Evolutionary conservation across 2,113 vertebrate genomes (phyloP).

Genomic region (Sphyrna mokarran): DNA sequence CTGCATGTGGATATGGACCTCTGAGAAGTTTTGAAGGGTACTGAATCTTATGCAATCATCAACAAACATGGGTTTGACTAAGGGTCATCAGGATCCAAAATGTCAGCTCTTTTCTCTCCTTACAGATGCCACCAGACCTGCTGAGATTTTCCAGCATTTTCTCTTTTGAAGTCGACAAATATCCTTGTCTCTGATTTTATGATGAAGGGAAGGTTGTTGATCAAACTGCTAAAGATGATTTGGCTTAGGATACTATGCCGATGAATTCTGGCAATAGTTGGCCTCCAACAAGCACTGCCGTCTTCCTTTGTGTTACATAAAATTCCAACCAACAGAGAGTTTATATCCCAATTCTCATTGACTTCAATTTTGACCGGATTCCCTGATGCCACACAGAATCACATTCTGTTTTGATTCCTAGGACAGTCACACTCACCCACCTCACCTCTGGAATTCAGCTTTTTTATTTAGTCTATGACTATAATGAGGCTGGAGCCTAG

Average conservation of each 20-base stretch:
- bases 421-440: background rate
- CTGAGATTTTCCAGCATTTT: too few relatives aligned
- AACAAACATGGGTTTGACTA: too few relatives aligned
- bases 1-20: too few relatives aligned
- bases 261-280: background rate
- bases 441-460: background rate
- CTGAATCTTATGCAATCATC: too few relatives aligned
- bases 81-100: too few relatives aligned
- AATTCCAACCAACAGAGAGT: background rate
- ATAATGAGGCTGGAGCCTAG: background rate
- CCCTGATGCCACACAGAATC: background rate
- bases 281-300: background rate
- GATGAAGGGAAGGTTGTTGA: background rate
- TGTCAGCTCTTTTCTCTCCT: too few relatives aligned
- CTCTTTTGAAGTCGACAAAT: too few relatives aligned
- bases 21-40: too few relatives aligned
- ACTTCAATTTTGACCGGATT: background rate
- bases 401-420: background rate
- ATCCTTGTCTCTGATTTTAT: background rate
- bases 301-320: background rate
- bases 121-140: too few relatives aligned
- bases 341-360: background rate
- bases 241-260: background rate
- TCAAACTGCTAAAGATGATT: background rate
- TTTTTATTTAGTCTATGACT: background rate